Base-by-base conservation (phyloP, 2,113 vertebrate genomes). In the Gila orcuttii region DNA sequence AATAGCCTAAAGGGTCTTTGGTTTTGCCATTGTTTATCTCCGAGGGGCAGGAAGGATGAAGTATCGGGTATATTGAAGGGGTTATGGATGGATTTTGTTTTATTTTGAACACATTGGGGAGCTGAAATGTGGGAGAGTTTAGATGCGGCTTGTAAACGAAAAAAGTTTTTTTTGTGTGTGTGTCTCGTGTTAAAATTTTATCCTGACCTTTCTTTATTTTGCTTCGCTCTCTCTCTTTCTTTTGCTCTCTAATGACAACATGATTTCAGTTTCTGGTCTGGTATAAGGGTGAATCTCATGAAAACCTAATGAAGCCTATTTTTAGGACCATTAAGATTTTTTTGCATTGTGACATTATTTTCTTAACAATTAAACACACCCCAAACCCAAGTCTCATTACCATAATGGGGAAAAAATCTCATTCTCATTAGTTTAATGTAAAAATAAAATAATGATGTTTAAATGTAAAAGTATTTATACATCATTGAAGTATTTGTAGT, bases 281-380 rank as follows among this genome's bases (percentile, higher is more conserved):
- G 42, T 77, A 50, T 52, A 4, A 31, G 47, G 45, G 25, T 13
- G 74, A 77, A 55, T 77, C 74, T 55, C 74, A 77, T 55, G 25
- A 77, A 77, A 77, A 77, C 45, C 15, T 77, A 55, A 77, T 77
- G 74, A 77, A 17, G 74, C 25, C 74, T 77, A 77, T 55, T 77
- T 77, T 31, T 55, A 55, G 69, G 36, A 73, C 36, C 21, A 42
- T 42, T 71, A 71, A 71, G 36, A n/a, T 47, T 74, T 42, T 42
- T 47, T 25, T 47, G 39, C 71, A 47, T 15, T 25, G 12, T 12
- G 21, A 45, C 25, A 50, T 33, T 55, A 77, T 77, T 77, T 77
- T 50, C 74, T 55, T 55, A 13, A 77, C 47, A 77, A 55, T 55
- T 77, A 77, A 33, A 52, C 25, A 31, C 74, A 77, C n/a, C 15